Evolutionary conservation across 2,888 invertebrate species (phyloP).

Genomic region (Orgyia antiqua): DNA sequence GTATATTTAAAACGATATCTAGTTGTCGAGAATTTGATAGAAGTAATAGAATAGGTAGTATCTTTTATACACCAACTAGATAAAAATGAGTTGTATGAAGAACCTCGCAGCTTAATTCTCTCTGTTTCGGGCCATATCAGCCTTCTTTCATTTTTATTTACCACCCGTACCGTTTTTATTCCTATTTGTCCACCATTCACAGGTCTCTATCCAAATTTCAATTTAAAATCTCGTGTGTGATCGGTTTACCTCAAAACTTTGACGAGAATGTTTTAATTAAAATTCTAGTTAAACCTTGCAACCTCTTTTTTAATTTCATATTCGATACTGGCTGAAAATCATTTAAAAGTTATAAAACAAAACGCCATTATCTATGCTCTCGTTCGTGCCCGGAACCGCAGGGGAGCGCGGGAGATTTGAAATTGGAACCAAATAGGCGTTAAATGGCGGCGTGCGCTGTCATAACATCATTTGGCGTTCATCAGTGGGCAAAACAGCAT

Average conservation of each 20-base stretch:
- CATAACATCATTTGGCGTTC: constrained; percentile 77
- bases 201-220: constrained; percentile 54
- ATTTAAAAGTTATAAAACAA: constrained; percentile 46
- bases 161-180: constrained; percentile 53
- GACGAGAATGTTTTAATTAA: constrained; percentile 47
- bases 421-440: constrained; percentile 82
- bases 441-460: constrained; percentile 80
- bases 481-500: constrained; percentile 75
- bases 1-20: too few relatives aligned
- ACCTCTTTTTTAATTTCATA: constrained; percentile 18
- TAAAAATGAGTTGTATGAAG: too few relatives aligned
- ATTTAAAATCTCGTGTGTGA: constrained; percentile 48
- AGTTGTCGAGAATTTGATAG: too few relatives aligned
- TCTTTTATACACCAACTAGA: too few relatives aligned
- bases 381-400: constrained; percentile 68
- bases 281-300: constrained; percentile 18
- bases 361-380: constrained; percentile 65
- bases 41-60: too few relatives aligned
- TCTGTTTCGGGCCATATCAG: constrained; percentile 46
- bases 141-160: constrained; percentile 61
- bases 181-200: constrained; percentile 51
- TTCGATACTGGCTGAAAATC: constrained; percentile 20
- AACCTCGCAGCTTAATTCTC: too few relatives aligned
- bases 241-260: constrained; percentile 43
- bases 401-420: constrained; percentile 77